A percentile compares a stretch with the other conserved stretches of the same genome.
phyloP scores from a whole-genome alignment of 2,797 vertebrate species.

The Tadarida brasiliensis region DNA sequence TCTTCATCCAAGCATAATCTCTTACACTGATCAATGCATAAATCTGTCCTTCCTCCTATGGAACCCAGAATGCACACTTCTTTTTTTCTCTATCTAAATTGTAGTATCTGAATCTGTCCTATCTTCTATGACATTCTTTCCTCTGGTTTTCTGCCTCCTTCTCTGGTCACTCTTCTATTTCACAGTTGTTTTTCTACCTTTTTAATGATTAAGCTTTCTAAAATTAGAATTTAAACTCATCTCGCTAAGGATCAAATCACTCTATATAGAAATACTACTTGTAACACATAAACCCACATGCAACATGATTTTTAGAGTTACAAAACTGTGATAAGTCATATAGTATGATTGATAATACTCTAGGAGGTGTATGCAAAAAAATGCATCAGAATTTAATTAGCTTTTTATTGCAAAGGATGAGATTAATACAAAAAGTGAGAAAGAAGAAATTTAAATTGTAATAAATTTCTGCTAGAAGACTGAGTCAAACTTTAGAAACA shows the following conservation, averaged over 20 bases:
- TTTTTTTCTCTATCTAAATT: not conserved
- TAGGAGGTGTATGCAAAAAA: not conserved
- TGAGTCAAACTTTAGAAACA: not conserved
- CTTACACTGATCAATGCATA: not conserved
- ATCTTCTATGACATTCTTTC: not conserved
- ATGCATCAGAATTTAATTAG: conserved; percentile 29
- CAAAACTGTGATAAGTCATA: conserved; percentile 26
- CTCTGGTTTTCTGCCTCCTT: not conserved
- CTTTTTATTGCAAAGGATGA: not conserved
- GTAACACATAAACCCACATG: not conserved
- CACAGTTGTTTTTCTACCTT: not conserved
- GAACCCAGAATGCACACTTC: rapidly evolving
- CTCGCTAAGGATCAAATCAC: not conserved
- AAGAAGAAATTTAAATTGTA: conserved; percentile 7
- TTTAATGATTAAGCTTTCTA: not conserved
- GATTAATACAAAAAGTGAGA: not conserved
- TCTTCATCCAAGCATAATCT: not conserved
- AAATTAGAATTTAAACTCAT: conserved; percentile 45
- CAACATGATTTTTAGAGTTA: conserved; percentile 30
- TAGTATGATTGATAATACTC: not conserved
- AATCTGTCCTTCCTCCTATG: not conserved
- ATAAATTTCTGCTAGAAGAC: not conserved
- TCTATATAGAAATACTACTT: not conserved
- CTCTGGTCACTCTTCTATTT: not conserved
- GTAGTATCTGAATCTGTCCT: not conserved